A percentile compares a stretch with the other conserved stretches of the same genome.
phyloP scores from a whole-genome alignment of 2,797 vertebrate species.

The Ibycter americanus region DNA sequence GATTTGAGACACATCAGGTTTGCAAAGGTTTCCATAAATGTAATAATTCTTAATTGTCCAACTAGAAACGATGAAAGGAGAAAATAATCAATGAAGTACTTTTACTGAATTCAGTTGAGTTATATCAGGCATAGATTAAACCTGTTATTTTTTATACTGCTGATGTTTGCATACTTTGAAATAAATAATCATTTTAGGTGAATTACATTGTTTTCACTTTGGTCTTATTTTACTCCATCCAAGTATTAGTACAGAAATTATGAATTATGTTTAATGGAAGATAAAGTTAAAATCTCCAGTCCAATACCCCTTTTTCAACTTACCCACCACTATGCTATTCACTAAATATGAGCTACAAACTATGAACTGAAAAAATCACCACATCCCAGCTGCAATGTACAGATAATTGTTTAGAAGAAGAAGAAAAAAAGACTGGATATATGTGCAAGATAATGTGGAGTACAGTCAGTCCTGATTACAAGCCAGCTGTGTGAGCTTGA shows the following conservation, averaged over 20 bases:
- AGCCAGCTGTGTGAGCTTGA: neutral
- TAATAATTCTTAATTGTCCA: neutral
- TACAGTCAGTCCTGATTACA: constrained; percentile 12
- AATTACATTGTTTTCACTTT: neutral
- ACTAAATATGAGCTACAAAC: neutral
- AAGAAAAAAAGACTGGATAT: neutral
- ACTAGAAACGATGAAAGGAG: neutral
- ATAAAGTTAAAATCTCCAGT: neutral
- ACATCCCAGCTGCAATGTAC: neutral
- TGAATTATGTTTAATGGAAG: neutral
- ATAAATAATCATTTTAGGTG: neutral
- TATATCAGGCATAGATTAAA: neutral
- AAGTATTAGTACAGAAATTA: neutral
- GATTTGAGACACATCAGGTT: neutral
- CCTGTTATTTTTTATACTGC: neutral
- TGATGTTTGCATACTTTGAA: neutral
- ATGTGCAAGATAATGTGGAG: neutral
- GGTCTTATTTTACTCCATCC: neutral
- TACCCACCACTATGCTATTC: neutral
- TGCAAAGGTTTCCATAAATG: neutral
- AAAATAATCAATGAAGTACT: neutral
- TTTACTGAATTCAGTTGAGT: neutral
- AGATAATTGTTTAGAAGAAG: neutral
- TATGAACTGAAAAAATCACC: neutral
- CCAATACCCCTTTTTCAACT: neutral